Base-by-base conservation (phyloP, 1,140 invertebrate genomes). In the Conus ventricosus region DNA sequence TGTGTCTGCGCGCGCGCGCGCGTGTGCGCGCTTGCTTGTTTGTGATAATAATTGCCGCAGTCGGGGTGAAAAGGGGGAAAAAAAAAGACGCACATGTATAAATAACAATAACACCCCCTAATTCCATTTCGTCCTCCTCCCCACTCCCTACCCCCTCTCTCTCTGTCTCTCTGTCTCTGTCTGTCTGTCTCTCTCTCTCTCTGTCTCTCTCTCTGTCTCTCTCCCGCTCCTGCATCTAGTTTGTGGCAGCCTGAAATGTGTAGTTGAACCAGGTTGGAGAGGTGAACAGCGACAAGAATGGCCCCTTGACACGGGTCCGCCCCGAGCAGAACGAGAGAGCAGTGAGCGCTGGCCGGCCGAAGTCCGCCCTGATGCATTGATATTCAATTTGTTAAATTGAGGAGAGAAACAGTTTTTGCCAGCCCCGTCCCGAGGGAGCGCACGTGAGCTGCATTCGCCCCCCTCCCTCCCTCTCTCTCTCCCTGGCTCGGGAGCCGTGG, bases 311-410 rank as follows among this genome's bases (percentile, higher is more conserved):
- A 81, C 39, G 23, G 80, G 13, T 4, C 7, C 51, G 23, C 80
- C 80, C 51, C 17, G 23, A 20, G 23, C 11, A 71, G 67, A 71
- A 20, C 11, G 67, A 71, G 67, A 71, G 67, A 71, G 67, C 6
- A 20, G 23, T 11, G 23, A 20, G 23, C 11, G 57, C 57, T 60
- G 57, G 57, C 57, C 8, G 15, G 57, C 1, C 1, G 57, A 60
- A 15, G 57, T 60, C 39, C 13, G 84, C 85, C 7, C 75, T 87
- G 85, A 80, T 87, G 85, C 85, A 87, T 87, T 87, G 85, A 78
- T 87, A 87, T 87, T 87, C 85, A 87, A 87, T 87, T 87, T 87
- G 85, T 87, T 87, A 87, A 87, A 87, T 87, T 87, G 85, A 75
- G 85, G 85, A 75, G 85, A 80, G 85, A 87, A 87, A 87, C 85